Evolutionary conservation across 2,113 vertebrate species (phyloP), one percentile per base, ranked within the genome.

Genomic region (Prinia subflava): DNA sequence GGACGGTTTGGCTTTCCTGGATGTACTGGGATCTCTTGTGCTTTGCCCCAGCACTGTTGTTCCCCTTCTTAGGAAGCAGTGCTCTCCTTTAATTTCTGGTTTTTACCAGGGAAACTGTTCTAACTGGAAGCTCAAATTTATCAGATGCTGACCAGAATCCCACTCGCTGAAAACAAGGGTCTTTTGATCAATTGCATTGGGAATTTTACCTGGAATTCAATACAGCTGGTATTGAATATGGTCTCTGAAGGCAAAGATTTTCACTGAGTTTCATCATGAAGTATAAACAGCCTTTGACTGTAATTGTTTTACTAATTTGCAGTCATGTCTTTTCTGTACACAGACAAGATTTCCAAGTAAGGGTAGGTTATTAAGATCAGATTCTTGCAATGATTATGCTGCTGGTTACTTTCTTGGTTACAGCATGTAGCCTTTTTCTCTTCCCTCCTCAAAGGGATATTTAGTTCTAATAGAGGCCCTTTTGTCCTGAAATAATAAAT

Each of bases 181-280:
- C 9, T 50, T 92, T 81, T 84, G 28, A 83, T 83, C 64, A 79
- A 12, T 52, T 65, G 31, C 25, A 46, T 7, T 39, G 50, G 63
- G 71, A 88, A 56, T 95, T 92, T 68, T 56, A 91, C 77, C 52
- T 71, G 73, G 49, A 89, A 84, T 78, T 90, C 91, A 56, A 83
- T 65, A 49, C 11, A 35, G 15, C n/a, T n/a, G n/a, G n/a, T n/a
- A n/a, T n/a, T n/a, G n/a, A n/a, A 39, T 8, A 4, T 0, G 0
- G 46, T 74, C 50, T 89, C 68, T 77, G 64, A 59, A 87, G 55
- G 44, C 60, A 78, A 87, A 69, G 67, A 57, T 57, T 93, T 90
- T 80, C 53, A 79, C 41, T 11, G 33, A 53, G 13, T 53, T 83
- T 94, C 83, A 70, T 77, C 3, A 56, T 68, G n/a, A 91, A 82